Percentiles rank a stretch among this genome's conserved stretches.
Conservation (phyloP, 2,888 invertebrate genomes). For the Nasonovia ribisnigri region DNA sequence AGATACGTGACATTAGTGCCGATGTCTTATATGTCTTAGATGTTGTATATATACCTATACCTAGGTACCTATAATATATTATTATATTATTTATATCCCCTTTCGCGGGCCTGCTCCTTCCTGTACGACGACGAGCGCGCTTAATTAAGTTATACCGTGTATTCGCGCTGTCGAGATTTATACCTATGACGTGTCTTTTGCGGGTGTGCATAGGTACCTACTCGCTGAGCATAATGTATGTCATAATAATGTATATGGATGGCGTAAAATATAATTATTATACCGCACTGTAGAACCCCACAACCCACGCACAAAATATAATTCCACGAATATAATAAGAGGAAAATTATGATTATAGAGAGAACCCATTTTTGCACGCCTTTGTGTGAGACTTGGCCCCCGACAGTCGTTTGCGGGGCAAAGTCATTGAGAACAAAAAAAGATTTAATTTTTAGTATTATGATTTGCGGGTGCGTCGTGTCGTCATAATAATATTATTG, state of each 20-base stretch:
- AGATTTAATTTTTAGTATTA: not conserved
- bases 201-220: not conserved
- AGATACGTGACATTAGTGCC: not conserved
- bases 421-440: not conserved
- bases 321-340: not conserved
- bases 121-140: not conserved
- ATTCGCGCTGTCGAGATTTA: not conserved
- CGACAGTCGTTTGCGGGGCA: not conserved
- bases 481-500: not conserved
- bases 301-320: not conserved
- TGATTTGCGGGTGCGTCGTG: not conserved
- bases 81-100: constrained; percentile 7
- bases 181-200: not conserved
- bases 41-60: not conserved
- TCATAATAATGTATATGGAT: not conserved
- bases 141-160: not conserved
- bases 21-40: not conserved
- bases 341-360: not conserved
- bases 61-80: not conserved
- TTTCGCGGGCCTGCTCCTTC: not conserved
- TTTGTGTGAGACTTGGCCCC: not conserved
- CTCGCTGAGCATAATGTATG: not conserved
- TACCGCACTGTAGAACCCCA: not conserved
- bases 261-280: constrained; percentile 10
- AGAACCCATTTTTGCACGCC: not conserved